Evolutionary conservation across 2,797 vertebrate genomes (phyloP).

Genomic region (Brotula barbata): DNA sequence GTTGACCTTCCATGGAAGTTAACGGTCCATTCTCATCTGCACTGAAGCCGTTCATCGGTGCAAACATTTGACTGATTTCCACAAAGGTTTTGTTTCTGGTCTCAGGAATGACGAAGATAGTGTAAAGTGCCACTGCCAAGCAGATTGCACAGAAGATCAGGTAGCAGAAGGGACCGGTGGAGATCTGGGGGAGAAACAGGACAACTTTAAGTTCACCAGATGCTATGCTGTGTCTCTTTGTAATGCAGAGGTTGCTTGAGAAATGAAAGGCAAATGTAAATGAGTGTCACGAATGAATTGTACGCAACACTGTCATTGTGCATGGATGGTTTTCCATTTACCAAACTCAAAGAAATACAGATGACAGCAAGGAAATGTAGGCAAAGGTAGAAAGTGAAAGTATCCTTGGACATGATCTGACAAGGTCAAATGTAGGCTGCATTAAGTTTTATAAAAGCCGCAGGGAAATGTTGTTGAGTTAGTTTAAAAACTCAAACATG

Average conservation of each 20-base stretch:
- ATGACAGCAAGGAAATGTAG: neutral
- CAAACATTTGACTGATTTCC: constrained; percentile 88
- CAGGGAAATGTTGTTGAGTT: too few relatives aligned
- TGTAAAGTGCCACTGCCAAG: constrained; percentile 80
- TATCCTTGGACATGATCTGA: neutral
- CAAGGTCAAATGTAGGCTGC: neutral
- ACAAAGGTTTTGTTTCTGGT: constrained; percentile 92
- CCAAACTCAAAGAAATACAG: neutral
- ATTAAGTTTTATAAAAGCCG: neutral
- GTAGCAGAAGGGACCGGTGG: constrained; percentile 85
- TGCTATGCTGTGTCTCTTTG: neutral
- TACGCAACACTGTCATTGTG: neutral
- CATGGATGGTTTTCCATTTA: neutral
- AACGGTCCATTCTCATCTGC: constrained; percentile 55
- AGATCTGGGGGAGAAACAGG: constrained; percentile 69
- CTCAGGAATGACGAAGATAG: constrained; percentile 85
- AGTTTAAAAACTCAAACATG: neutral
- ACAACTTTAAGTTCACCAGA: neutral
- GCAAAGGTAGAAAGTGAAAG: neutral
- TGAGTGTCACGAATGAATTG: neutral
- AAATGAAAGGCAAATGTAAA: neutral
- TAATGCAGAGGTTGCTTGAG: neutral
- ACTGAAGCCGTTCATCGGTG: constrained; percentile 50
- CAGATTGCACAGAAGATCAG: constrained; percentile 86
- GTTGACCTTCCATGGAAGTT: constrained; percentile 35